Evolutionary conservation across 2,888 invertebrate species (phyloP).

Genomic region (Campoplex capitator): DNA sequence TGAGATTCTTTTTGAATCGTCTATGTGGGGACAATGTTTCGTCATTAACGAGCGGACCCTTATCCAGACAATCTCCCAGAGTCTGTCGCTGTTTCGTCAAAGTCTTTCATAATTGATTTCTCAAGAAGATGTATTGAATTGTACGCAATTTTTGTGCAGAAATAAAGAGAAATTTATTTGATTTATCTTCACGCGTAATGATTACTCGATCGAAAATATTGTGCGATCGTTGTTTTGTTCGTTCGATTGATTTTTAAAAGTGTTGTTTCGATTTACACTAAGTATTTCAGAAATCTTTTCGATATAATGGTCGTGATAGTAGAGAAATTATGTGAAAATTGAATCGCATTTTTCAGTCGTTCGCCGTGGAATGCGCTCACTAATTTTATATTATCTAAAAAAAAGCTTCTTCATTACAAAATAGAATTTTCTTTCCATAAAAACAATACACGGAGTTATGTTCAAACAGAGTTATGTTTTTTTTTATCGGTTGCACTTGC

Average conservation of each 20-base stretch:
- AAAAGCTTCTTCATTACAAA: no score
- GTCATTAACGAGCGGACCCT: constrained; percentile 75
- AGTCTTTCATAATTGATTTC: constrained; percentile 19
- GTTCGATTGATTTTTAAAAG: background rate
- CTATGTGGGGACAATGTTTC: constrained; percentile 54
- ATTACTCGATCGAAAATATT: background rate
- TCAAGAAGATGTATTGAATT: constrained; percentile 49
- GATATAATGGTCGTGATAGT: no score
- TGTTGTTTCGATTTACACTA: background rate
- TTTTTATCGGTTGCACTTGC: background rate
- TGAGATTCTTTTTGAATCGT: constrained; percentile 78
- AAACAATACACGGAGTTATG: no score
- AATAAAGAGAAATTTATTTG: background rate
- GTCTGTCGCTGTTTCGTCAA: constrained; percentile 6
- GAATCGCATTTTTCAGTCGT: no score
- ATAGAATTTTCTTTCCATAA: background rate
- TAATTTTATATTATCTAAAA: no score
- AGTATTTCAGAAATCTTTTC: no score
- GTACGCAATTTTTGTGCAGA: constrained; percentile 46
- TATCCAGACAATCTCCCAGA: constrained; percentile 48
- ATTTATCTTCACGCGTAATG: background rate
- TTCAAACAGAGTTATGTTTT: no score
- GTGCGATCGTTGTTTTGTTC: background rate
- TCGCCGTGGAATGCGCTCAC: no score
- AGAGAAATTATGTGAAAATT: no score